A percentile compares a stretch with the other conserved stretches of the same genome.
These are phyloP conservation scores for Muraenolepis orangiensis DNA, from an alignment of 2,797 vertebrate genomes.

Conservation along the genomic window DNA sequence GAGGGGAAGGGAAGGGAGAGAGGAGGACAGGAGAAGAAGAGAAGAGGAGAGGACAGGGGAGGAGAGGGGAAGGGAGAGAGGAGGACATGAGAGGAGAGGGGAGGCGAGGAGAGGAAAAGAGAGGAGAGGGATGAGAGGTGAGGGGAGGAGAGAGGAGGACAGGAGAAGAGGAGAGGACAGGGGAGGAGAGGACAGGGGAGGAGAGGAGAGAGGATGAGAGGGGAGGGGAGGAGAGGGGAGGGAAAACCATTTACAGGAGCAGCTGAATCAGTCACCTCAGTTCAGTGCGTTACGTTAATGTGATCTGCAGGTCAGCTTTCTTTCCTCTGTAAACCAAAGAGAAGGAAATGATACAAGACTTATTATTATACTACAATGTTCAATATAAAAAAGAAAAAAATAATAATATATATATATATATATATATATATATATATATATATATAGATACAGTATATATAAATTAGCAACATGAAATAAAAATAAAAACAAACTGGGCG, in stretches of 20 bases:
- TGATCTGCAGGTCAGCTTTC: slow-evolving; percentile 33
- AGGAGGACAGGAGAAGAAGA: slow-evolving; percentile 34
- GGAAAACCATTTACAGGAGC: slow-evolving; percentile 50
- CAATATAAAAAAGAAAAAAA: background rate
- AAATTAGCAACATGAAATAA: background rate
- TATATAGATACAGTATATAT: background rate
- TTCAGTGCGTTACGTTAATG: slow-evolving; percentile 61
- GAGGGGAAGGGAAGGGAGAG: slow-evolving; percentile 22
- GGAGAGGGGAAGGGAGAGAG: slow-evolving; percentile 20
- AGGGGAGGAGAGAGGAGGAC: too few species aligned
- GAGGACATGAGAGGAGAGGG: slow-evolving; percentile 20
- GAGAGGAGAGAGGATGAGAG: slow-evolving; percentile 17
- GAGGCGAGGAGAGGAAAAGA: too few species aligned
- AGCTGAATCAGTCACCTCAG: slow-evolving; percentile 32
- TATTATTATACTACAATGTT: background rate
- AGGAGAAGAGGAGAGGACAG: too few species aligned
- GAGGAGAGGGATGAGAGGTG: slow-evolving; percentile 19
- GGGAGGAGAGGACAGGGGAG: slow-evolving; percentile 20
- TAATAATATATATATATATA: background rate
- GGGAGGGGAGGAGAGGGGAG: slow-evolving; percentile 17
- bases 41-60: slow-evolving; percentile 20
- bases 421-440: background rate
- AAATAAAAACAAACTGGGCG: background rate
- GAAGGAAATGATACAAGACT: background rate
- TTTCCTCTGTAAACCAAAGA: slow-evolving; percentile 36